Evolutionary conservation across 2,888 invertebrate genomes (phyloP).

Genomic region (Brenthis daphne): DNA sequence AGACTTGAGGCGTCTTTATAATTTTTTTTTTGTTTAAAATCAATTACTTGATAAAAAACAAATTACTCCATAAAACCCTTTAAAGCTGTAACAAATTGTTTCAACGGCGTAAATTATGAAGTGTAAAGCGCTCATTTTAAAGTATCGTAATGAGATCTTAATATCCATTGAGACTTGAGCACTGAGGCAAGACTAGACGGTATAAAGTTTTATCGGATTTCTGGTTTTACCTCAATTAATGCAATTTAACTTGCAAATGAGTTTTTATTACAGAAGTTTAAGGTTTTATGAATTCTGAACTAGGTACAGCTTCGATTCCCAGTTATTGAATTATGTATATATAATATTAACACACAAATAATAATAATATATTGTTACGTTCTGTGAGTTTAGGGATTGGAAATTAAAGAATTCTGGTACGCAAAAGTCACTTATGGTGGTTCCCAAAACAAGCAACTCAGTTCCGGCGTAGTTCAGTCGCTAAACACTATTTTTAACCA

Average conservation of each 20-base stretch:
- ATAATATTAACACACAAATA: too few species aligned
- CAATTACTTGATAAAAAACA: background rate
- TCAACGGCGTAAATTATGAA: conserved; percentile 10
- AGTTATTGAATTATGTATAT: too few species aligned
- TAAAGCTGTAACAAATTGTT: conserved; percentile 6
- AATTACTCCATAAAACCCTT: conserved; percentile 4
- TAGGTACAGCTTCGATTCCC: too few species aligned
- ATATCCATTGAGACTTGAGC: conserved; percentile 13
- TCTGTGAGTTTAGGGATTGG: too few species aligned
- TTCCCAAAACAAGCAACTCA: too few species aligned
- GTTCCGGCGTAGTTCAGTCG: too few species aligned
- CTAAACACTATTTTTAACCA: too few species aligned
- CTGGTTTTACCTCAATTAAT: conserved; percentile 19
- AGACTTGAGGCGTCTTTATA: too few species aligned
- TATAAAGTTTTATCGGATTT: conserved; percentile 24
- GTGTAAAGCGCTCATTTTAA: conserved; percentile 17
- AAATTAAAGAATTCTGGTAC: too few species aligned
- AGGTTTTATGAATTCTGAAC: too few species aligned
- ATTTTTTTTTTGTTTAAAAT: background rate
- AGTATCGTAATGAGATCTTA: conserved; percentile 18
- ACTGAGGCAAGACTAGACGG: background rate
- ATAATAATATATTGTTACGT: too few species aligned
- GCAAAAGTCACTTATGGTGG: too few species aligned
- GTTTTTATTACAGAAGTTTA: background rate
- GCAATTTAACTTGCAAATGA: conserved; percentile 16